phyloP scores from a whole-genome alignment of 2,888 invertebrate genomes.

The Selenia dentaria region DNA sequence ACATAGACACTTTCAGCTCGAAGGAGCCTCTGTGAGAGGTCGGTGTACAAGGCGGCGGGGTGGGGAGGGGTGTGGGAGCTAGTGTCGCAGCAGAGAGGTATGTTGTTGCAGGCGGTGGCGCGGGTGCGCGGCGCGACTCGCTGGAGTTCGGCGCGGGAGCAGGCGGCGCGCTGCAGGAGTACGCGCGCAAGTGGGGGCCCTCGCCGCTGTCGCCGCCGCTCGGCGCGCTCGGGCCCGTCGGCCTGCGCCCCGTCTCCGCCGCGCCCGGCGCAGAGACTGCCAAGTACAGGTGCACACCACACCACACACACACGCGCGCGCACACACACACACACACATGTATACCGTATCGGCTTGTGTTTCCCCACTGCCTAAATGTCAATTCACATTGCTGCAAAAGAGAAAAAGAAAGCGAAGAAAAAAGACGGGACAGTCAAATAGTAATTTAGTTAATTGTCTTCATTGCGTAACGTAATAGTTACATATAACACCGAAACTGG shows the following conservation, averaged over 20 bases:
- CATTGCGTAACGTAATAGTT: no score
- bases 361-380: no score
- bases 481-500: no score
- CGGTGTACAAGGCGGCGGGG: conserved; percentile 34
- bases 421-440: no score
- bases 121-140: conserved; percentile 75
- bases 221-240: conserved; percentile 87
- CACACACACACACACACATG: no score
- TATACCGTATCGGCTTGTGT: no score
- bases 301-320: conserved; percentile 7
- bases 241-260: conserved; percentile 84
- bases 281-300: conserved; percentile 85
- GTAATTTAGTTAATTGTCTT: no score
- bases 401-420: no score
- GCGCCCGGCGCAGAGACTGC: conserved; percentile 97
- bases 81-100: conserved; percentile 53
- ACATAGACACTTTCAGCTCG: conserved; percentile 29
- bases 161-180: conserved; percentile 76
- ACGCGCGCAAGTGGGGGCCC: conserved; percentile 85
- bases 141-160: conserved; percentile 81
- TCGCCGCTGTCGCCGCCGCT: conserved; percentile 90
- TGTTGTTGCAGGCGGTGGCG: conserved; percentile 73
- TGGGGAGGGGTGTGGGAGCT: conserved; percentile 27
- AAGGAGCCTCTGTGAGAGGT: conserved; percentile 30
- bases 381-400: no score